A percentile compares a stretch with the other conserved stretches of the same genome.
Evolutionary conservation across 2,113 vertebrate species (phyloP).

Genomic region (Hemiprocne comata): DNA sequence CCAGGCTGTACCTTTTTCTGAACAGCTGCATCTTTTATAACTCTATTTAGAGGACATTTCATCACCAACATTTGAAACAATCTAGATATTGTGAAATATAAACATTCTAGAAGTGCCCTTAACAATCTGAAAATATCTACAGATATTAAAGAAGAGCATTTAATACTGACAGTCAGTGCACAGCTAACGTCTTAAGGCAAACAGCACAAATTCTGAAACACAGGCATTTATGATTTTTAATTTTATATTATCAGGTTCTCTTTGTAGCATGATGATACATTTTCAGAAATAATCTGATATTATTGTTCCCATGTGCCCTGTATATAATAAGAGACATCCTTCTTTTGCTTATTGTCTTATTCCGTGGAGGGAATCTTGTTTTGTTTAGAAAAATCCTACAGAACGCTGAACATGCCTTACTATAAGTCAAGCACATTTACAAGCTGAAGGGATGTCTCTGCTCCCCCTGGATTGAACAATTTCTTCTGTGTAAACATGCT

Average conservation of each 20-base stretch:
- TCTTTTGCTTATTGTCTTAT: not conserved
- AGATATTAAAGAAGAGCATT: not conserved
- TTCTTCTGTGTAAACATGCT: not conserved
- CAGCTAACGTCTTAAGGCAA: not conserved
- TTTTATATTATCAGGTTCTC: not conserved
- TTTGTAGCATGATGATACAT: not conserved
- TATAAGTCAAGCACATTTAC: conserved; percentile 1
- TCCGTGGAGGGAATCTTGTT: not conserved
- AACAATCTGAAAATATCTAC: not conserved
- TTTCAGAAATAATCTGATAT: not conserved
- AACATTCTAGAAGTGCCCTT: not conserved
- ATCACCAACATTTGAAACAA: not conserved
- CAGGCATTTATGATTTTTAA: not conserved
- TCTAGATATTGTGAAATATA: not conserved
- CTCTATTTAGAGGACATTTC: not conserved
- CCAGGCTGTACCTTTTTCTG: not conserved
- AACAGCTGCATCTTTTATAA: not conserved
- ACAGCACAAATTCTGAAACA: not conserved
- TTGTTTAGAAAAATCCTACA: not conserved
- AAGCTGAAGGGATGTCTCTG: not conserved
- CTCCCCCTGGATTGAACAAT: not conserved
- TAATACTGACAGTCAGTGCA: not conserved
- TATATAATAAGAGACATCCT: not conserved
- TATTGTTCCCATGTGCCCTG: not conserved
- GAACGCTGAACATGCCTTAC: not conserved